Evolutionary conservation across 2,888 invertebrate genomes (phyloP).

Genomic region (Acrocyrtus sp.): DNA sequence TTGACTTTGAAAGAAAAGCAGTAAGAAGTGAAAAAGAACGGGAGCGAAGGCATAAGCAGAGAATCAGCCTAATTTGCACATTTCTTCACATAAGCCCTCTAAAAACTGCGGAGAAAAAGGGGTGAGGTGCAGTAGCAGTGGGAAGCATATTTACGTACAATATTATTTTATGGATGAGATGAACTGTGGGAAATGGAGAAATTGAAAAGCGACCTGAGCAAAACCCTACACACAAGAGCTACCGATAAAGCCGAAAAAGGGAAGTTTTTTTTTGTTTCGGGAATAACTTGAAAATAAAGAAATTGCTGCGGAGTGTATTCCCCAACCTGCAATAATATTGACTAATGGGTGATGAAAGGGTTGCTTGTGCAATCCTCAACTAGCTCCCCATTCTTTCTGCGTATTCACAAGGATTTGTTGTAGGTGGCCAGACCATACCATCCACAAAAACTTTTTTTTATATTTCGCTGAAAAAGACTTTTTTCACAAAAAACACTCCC

Average conservation of each 20-base stretch:
- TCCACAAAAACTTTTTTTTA: too few species aligned
- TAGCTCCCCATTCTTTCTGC: neutral
- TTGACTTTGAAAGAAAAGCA: slow-evolving; percentile 40
- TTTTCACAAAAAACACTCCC: neutral
- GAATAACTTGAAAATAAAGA: too few species aligned
- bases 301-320: too few species aligned
- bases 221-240: too few species aligned
- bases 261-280: too few species aligned
- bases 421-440: too few species aligned
- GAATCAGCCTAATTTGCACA: neutral
- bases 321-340: slow-evolving; percentile 47
- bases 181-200: neutral
- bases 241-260: too few species aligned
- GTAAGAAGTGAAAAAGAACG: neutral
- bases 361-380: slow-evolving; percentile 36
- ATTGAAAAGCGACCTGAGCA: too few species aligned
- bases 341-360: slow-evolving; percentile 51
- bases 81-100: neutral
- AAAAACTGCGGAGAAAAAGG: too few species aligned
- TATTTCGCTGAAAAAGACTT: too few species aligned
- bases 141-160: neutral
- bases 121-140: too few species aligned
- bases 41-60: neutral
- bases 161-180: neutral
- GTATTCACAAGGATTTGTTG: too few species aligned